phyloP scores from a whole-genome alignment of 2,888 invertebrate species.

The Phymatocera aterrima region DNA sequence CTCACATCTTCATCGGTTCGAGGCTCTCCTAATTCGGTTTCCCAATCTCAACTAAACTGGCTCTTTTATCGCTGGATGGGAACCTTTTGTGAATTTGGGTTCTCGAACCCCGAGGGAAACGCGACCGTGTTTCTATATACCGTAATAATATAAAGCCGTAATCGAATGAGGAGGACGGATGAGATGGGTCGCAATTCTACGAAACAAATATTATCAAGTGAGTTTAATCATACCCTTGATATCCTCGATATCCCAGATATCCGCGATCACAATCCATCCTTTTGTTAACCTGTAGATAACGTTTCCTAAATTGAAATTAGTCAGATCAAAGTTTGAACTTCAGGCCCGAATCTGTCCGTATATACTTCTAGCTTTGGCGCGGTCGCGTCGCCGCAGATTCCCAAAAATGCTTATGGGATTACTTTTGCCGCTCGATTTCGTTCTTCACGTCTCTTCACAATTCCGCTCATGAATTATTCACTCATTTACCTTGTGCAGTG shows the following conservation, averaged over 20 bases:
- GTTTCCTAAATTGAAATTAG: background rate
- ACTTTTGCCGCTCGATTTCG: slow-evolving; percentile 6
- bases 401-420: background rate
- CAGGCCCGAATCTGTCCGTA: background rate
- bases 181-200: background rate
- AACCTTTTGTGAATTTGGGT: slow-evolving; percentile 9
- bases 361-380: background rate
- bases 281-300: slow-evolving; percentile 3
- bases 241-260: no score
- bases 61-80: background rate
- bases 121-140: slow-evolving; percentile 8
- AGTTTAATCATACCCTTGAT: slow-evolving; percentile 8
- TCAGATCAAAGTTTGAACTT: background rate
- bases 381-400: background rate
- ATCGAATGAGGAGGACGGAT: background rate
- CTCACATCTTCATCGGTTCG: background rate
- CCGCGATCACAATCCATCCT: background rate
- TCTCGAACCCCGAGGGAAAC: background rate
- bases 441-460: background rate
- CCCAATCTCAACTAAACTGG: background rate
- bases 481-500: background rate
- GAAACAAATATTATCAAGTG: background rate
- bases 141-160: slow-evolving; percentile 28
- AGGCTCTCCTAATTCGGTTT: background rate
- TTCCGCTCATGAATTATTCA: background rate